These are phyloP conservation scores for Chiloscyllium punctatum DNA, from an alignment of 2,797 vertebrate genomes.

Conservation along the genomic window DNA sequence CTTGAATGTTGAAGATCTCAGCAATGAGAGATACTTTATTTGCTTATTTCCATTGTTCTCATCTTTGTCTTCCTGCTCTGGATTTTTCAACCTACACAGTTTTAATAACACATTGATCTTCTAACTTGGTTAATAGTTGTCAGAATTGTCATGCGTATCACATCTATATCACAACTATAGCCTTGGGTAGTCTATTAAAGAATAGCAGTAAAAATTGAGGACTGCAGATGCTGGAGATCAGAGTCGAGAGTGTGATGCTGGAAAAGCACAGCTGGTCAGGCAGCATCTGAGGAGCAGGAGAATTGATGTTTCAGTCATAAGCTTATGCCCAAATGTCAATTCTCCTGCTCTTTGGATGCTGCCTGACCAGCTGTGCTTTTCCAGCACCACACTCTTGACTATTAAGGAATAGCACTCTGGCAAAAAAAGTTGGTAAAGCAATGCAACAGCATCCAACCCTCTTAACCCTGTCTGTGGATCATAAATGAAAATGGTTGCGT, in stretches of 20 bases:
- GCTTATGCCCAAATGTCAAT: too few relatives aligned
- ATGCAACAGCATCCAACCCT: not conserved
- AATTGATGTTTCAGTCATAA: too few relatives aligned
- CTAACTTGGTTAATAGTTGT: not conserved
- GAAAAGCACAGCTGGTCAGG: too few relatives aligned
- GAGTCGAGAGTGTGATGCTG: too few relatives aligned
- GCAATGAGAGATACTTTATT: not conserved
- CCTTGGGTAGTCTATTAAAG: not conserved
- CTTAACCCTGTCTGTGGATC: not conserved
- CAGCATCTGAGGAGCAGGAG: too few relatives aligned
- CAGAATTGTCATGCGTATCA: not conserved
- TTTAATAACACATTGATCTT: not conserved
- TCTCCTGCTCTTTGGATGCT: too few relatives aligned
- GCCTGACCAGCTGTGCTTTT: too few relatives aligned
- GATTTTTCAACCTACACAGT: not conserved
- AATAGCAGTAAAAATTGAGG: too few relatives aligned
- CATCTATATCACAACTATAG: not conserved
- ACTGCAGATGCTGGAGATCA: too few relatives aligned
- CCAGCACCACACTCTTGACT: not conserved
- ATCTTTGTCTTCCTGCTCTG: not conserved
- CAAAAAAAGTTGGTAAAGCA: not conserved
- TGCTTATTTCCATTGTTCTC: not conserved
- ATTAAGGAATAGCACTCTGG: not conserved
- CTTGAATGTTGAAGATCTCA: too few relatives aligned
- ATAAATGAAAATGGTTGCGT: not conserved